Percentiles rank a stretch among this genome's conserved stretches.
Evolutionary conservation across 2,888 invertebrate genomes (phyloP).

Genomic region (Lamproptera curius): DNA sequence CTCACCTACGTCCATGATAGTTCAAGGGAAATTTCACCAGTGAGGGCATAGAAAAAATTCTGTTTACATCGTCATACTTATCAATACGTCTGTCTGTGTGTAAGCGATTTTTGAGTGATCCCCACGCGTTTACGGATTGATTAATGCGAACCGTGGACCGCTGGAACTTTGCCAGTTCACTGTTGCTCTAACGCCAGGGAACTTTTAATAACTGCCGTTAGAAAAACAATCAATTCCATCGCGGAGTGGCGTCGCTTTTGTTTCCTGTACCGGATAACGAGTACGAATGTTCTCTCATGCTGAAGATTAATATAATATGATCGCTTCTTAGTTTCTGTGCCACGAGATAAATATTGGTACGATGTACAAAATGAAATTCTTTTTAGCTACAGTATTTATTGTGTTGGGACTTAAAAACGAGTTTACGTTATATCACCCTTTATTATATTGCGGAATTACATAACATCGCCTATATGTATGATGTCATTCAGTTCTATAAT

Average conservation of each 20-base stretch:
- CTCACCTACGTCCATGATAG: slow-evolving; percentile 2
- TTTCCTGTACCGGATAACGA: slow-evolving; percentile 15
- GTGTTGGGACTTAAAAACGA: neutral
- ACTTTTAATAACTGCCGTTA: slow-evolving; percentile 45
- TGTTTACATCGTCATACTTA: slow-evolving; percentile 59
- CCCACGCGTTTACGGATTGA: slow-evolving; percentile 38
- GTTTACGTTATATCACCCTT: neutral
- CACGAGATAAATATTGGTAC: neutral
- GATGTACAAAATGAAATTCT: neutral
- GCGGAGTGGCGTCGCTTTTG: slow-evolving; percentile 9
- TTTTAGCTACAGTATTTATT: neutral
- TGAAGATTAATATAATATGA: too few relatives aligned
- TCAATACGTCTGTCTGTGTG: slow-evolving; percentile 47
- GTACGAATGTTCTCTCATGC: slow-evolving; percentile 10
- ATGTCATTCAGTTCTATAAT: too few relatives aligned
- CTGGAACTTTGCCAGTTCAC: slow-evolving; percentile 36
- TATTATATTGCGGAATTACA: neutral
- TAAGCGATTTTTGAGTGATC: slow-evolving; percentile 58
- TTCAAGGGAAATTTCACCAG: slow-evolving; percentile 16
- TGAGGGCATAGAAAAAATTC: slow-evolving; percentile 34
- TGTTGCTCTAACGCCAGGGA: slow-evolving; percentile 37
- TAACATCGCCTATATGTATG: neutral
- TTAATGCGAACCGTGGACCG: slow-evolving; percentile 33
- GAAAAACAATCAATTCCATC: slow-evolving; percentile 38
- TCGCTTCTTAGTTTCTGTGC: neutral